phyloP scores from a whole-genome alignment of 1,140 invertebrate genomes.

The Venustaconcha ellipsiformis region DNA sequence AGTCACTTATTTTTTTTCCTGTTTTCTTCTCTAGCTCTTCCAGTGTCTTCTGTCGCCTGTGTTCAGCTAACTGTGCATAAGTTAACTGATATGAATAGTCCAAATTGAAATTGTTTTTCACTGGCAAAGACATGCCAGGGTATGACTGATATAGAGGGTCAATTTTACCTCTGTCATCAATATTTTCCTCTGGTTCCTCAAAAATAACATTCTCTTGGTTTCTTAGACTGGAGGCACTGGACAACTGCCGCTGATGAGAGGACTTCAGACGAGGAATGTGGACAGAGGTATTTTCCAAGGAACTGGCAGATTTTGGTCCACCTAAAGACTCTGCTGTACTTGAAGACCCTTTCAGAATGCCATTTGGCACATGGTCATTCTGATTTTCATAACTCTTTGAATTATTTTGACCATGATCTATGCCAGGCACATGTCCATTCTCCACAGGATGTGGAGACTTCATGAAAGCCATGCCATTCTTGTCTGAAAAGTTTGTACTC shows the following conservation, averaged over 20 bases:
- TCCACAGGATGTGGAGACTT: neutral
- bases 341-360: neutral
- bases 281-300: slow-evolving; percentile 1
- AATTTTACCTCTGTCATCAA: slow-evolving; percentile 40
- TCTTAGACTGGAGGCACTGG: slow-evolving; percentile 16
- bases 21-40: slow-evolving; percentile 41
- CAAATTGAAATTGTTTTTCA: slow-evolving; percentile 47
- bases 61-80: slow-evolving; percentile 51
- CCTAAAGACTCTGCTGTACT: slow-evolving; percentile 7
- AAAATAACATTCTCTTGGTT: slow-evolving; percentile 36
- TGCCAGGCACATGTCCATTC: slow-evolving; percentile 11
- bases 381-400: too few relatives aligned
- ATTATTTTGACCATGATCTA: too few relatives aligned
- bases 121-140: slow-evolving; percentile 46
- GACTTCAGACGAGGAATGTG: slow-evolving; percentile 14
- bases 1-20: slow-evolving; percentile 39
- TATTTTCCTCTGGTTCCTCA: slow-evolving; percentile 48
- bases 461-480: neutral
- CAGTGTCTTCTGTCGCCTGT: slow-evolving; percentile 35
- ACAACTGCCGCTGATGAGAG: slow-evolving; percentile 40
- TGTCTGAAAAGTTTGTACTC: neutral
- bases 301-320: slow-evolving; percentile 6
- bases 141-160: slow-evolving; percentile 39
- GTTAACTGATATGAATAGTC: slow-evolving; percentile 51
- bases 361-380: slow-evolving; percentile 3